These are phyloP conservation scores for Halcyon smyrnensis DNA, from an alignment of 2,797 vertebrate species.

Conservation along the genomic window DNA sequence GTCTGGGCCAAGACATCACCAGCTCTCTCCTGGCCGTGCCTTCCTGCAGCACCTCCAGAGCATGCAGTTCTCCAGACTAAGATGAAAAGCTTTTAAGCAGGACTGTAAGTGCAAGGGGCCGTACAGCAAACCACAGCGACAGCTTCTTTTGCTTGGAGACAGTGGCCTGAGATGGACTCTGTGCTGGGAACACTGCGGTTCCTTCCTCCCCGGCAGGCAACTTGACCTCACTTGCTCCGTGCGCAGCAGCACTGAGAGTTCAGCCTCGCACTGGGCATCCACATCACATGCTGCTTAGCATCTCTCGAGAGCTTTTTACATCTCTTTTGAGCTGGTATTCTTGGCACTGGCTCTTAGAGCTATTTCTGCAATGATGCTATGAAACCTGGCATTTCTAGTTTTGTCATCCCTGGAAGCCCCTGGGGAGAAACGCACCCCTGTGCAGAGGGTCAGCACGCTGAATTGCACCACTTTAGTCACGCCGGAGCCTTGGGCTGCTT, in stretches of 20 bases:
- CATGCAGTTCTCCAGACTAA: accelerated
- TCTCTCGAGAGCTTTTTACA: neutral
- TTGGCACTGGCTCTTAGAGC: neutral
- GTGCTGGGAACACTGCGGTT: neutral
- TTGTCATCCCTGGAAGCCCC: neutral
- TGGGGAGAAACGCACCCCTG: neutral
- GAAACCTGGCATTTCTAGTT: neutral
- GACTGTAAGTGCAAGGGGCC: neutral
- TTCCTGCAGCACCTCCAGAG: neutral
- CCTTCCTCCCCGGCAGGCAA: neutral
- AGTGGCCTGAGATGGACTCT: neutral
- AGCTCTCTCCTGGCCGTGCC: accelerated
- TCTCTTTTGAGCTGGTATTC: neutral
- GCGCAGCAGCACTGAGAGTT: neutral
- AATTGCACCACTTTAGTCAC: accelerated
- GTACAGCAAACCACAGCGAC: accelerated
- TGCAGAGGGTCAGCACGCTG: neutral
- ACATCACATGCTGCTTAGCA: neutral
- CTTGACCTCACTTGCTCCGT: neutral
- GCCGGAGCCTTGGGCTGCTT: neutral
- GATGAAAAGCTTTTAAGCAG: neutral
- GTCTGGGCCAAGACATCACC: neutral
- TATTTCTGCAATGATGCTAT: neutral
- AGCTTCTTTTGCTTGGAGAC: neutral
- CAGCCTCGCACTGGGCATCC: neutral